Percentiles rank a stretch among this genome's conserved stretches.
Conservation (phyloP, 1,140 invertebrate species). For the Medauroidea extradentata region DNA sequence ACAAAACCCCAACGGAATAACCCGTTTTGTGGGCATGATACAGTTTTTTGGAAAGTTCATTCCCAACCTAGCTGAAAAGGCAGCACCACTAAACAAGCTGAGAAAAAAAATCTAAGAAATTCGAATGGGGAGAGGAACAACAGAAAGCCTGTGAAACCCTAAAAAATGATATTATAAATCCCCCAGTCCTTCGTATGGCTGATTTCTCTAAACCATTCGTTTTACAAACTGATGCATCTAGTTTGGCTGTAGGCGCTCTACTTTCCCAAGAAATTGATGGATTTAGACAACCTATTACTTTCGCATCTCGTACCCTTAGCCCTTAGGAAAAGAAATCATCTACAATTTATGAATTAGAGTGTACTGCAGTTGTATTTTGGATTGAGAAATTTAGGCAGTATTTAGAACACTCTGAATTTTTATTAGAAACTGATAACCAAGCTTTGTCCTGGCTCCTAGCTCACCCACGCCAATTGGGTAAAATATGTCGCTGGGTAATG, state of each 20-base stretch:
- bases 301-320: slow-evolving; percentile 37
- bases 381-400: slow-evolving; percentile 44
- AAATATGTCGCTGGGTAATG: neutral
- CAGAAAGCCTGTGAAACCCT: slow-evolving; percentile 34
- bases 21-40: neutral
- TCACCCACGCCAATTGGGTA: neutral
- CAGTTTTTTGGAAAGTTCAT: neutral
- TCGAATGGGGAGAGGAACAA: slow-evolving; percentile 32
- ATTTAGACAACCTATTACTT: slow-evolving; percentile 27
- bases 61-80: slow-evolving; percentile 34
- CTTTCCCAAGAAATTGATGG: slow-evolving; percentile 31
- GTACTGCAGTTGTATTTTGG: slow-evolving; percentile 41
- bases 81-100: slow-evolving; percentile 35
- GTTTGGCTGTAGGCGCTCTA: slow-evolving; percentile 33
- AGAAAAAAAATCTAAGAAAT: slow-evolving; percentile 17
- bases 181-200: slow-evolving; percentile 34
- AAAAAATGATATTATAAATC: slow-evolving; percentile 28
- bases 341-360: slow-evolving; percentile 41
- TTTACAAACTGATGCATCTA: slow-evolving; percentile 38
- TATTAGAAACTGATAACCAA: neutral
- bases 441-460: neutral
- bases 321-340: slow-evolving; percentile 41
- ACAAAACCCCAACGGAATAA: neutral
- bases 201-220: slow-evolving; percentile 34
- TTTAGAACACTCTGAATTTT: slow-evolving; percentile 24